Evolutionary conservation across 2,797 vertebrate species (phyloP).

Genomic region (Psittacula echo): DNA sequence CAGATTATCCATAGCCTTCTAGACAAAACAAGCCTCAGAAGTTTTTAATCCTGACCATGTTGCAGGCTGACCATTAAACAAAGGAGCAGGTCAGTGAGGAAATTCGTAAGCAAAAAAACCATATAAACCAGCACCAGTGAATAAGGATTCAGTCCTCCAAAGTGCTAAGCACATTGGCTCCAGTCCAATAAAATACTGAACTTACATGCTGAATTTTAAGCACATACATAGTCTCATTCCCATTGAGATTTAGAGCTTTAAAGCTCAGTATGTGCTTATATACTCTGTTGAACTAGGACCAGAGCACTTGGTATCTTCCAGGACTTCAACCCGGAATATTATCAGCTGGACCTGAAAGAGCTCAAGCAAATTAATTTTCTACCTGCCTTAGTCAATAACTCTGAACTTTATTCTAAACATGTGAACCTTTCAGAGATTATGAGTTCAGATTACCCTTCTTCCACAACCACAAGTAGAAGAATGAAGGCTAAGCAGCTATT

Average conservation of each 20-base stretch:
- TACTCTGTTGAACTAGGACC: not conserved
- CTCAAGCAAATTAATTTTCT: not conserved
- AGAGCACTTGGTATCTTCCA: conserved; percentile 3
- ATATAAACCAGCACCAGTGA: conserved; percentile 11
- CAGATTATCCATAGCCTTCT: conserved; percentile 52
- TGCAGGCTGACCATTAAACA: conserved; percentile 23
- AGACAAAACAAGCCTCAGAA: conserved; percentile 67
- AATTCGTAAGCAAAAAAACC: conserved; percentile 22
- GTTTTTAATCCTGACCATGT: conserved; percentile 56
- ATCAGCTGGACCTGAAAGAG: not conserved
- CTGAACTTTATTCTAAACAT: not conserved
- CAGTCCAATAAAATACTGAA: conserved; percentile 26
- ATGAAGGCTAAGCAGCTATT: not conserved
- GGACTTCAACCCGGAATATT: not conserved
- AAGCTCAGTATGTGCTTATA: not conserved
- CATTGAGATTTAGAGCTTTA: conserved; percentile 31
- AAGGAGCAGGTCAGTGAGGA: conserved; percentile 40
- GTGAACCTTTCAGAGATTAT: not conserved
- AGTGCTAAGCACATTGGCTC: conserved; percentile 36
- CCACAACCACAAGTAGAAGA: not conserved
- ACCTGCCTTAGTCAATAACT: not conserved
- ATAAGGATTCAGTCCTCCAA: conserved; percentile 33
- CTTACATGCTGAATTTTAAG: conserved; percentile 63
- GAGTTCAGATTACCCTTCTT: not conserved
- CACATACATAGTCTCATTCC: conserved; percentile 48